phyloP scores from a whole-genome alignment of 2,113 vertebrate species.

The Brevimyrus niger region DNA sequence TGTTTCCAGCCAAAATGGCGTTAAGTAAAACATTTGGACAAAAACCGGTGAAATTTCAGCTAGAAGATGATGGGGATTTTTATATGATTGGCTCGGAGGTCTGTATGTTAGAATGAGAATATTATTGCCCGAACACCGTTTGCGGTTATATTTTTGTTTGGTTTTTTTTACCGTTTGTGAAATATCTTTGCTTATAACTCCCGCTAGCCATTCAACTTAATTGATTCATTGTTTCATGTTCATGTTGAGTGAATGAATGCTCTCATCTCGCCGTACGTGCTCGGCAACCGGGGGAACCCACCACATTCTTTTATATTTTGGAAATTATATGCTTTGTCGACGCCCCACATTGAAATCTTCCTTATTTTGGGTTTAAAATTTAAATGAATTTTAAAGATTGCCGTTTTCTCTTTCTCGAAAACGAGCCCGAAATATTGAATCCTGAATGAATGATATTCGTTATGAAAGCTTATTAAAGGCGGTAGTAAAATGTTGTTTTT shows the following conservation, averaged over 20 bases:
- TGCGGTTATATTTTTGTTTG: not conserved
- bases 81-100: constrained; percentile 94
- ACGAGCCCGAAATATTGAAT: not conserved
- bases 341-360: not conserved
- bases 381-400: not conserved
- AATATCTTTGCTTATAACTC: not conserved
- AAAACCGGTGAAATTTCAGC: constrained; percentile 90
- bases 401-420: not conserved
- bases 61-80: constrained; percentile 86
- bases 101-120: not conserved
- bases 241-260: not conserved
- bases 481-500: not conserved
- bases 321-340: not conserved
- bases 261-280: not conserved
- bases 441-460: not conserved
- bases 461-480: not conserved
- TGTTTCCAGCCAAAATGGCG: constrained; percentile 78
- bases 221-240: constrained; percentile 4
- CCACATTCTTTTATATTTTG: not conserved
- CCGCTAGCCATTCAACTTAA: not conserved
- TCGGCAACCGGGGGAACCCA: not conserved
- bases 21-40: constrained; percentile 90
- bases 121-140: not conserved
- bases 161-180: not conserved
- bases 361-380: not conserved